phyloP scores from a whole-genome alignment of 1,140 invertebrate genomes.

The Penaeus chinensis region DNA sequence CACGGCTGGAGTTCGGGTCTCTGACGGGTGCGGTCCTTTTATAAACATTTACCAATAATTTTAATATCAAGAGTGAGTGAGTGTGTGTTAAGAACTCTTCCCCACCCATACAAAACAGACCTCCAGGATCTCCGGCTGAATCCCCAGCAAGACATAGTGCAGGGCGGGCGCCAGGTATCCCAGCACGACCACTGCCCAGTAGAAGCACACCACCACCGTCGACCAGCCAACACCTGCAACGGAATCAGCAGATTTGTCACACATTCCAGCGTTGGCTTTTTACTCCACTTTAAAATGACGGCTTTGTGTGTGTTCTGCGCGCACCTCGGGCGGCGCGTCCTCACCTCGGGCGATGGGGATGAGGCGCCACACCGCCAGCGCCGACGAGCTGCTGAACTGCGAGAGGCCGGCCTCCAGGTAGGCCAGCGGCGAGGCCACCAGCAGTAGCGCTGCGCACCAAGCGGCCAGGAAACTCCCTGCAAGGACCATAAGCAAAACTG shows the following conservation, averaged over 20 bases:
- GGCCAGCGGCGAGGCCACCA: slow-evolving; percentile 48
- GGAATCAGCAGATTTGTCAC: not conserved
- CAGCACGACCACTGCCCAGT: slow-evolving; percentile 51
- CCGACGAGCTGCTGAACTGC: slow-evolving; percentile 61
- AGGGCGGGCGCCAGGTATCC: slow-evolving; percentile 52
- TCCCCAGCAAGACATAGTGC: slow-evolving; percentile 50
- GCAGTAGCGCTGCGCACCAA: slow-evolving; percentile 41
- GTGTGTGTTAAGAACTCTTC: no score
- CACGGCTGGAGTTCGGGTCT: no score
- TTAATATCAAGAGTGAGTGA: no score
- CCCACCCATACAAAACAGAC: not conserved
- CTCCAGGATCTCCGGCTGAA: slow-evolving; percentile 28
- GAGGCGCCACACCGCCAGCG: slow-evolving; percentile 59
- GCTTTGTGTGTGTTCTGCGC: not conserved
- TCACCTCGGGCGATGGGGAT: slow-evolving; percentile 60
- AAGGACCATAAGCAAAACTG: not conserved
- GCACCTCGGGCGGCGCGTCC: not conserved
- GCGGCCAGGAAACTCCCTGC: slow-evolving; percentile 56
- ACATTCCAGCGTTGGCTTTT: not conserved
- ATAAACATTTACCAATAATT: no score
- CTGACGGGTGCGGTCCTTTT: no score
- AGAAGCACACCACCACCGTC: slow-evolving; percentile 52
- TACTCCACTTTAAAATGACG: not conserved
- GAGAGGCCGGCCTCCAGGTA: slow-evolving; percentile 56
- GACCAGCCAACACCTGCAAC: slow-evolving; percentile 56